Percentiles rank a stretch among this genome's conserved stretches.
Evolutionary conservation across 2,888 invertebrate genomes (phyloP).

Genomic region (Mythimna vitellina): DNA sequence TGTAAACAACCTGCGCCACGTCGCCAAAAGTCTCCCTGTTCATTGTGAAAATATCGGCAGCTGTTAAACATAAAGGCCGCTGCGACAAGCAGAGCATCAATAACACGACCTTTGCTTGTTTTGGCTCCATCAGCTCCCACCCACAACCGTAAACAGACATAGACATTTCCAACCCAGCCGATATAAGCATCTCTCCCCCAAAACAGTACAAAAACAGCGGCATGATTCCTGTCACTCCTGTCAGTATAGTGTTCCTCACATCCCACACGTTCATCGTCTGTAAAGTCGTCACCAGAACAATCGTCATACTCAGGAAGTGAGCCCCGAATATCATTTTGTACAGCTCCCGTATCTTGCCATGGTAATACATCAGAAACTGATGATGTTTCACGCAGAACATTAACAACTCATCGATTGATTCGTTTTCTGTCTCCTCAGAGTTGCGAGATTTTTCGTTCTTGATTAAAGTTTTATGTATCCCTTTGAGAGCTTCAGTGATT

Average conservation of each 20-base stretch:
- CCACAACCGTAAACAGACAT: constrained; percentile 73
- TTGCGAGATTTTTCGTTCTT: constrained; percentile 33
- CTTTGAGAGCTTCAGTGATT: constrained; percentile 73
- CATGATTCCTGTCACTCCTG: constrained; percentile 75
- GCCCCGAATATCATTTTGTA: constrained; percentile 76
- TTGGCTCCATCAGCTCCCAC: constrained; percentile 76
- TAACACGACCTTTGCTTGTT: constrained; percentile 71
- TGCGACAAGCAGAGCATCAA: constrained; percentile 75
- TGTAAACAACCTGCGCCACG: constrained; percentile 77
- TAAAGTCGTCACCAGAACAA: constrained; percentile 77
- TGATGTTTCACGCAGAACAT: constrained; percentile 77
- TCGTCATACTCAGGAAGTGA: constrained; percentile 78
- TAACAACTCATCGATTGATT: constrained; percentile 66
- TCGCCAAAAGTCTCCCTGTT: constrained; percentile 78
- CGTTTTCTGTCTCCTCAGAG: constrained; percentile 25
- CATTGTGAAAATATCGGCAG: constrained; percentile 77
- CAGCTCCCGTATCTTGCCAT: constrained; percentile 70
- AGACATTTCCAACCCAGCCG: constrained; percentile 73
- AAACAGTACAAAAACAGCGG: constrained; percentile 80
- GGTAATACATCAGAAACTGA: constrained; percentile 75
- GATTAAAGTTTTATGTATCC: constrained; percentile 62
- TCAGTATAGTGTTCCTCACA: constrained; percentile 74
- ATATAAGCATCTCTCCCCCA: constrained; percentile 77
- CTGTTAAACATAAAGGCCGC: constrained; percentile 73
- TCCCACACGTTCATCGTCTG: constrained; percentile 79